Conservation (phyloP, 1,140 invertebrate genomes). For the Bombus soroeensis region DNA sequence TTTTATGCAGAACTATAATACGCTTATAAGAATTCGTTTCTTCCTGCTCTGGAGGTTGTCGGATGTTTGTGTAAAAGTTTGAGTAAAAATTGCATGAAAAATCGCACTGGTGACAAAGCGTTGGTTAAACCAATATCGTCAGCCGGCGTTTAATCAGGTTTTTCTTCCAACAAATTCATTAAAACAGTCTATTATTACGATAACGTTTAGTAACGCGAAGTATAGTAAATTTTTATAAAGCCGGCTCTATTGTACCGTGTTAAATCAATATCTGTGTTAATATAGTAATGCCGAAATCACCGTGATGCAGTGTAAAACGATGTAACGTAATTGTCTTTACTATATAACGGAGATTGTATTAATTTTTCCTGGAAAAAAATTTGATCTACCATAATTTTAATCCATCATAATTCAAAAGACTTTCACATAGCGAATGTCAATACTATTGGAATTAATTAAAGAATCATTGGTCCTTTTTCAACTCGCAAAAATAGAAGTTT, state of each 20-base stretch:
- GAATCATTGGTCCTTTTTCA: not conserved
- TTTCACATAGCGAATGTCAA: not conserved
- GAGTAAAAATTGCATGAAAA: not conserved
- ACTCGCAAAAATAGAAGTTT: not conserved
- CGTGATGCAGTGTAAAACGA: not conserved
- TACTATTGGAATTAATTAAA: not conserved
- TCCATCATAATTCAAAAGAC: not conserved
- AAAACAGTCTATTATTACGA: not conserved
- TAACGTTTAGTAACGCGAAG: slow-evolving; percentile 1
- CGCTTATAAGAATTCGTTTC: not conserved
- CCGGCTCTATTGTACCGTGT: not conserved
- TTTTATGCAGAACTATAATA: not conserved
- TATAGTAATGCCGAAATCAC: not conserved
- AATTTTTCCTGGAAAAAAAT: not conserved
- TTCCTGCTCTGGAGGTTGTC: not conserved
- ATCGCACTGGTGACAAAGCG: not conserved
- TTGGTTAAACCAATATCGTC: not conserved
- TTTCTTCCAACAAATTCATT: slow-evolving; percentile 9
- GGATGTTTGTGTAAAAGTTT: not conserved
- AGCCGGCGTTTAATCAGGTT: not conserved
- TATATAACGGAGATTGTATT: not conserved
- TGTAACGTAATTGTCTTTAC: not conserved
- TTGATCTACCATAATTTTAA: not conserved
- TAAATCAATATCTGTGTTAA: slow-evolving; percentile 5
- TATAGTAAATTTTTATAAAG: slow-evolving; percentile 4